Evolutionary conservation across 2,797 vertebrate species (phyloP).

Genomic region (Micrastur ruficollis): DNA sequence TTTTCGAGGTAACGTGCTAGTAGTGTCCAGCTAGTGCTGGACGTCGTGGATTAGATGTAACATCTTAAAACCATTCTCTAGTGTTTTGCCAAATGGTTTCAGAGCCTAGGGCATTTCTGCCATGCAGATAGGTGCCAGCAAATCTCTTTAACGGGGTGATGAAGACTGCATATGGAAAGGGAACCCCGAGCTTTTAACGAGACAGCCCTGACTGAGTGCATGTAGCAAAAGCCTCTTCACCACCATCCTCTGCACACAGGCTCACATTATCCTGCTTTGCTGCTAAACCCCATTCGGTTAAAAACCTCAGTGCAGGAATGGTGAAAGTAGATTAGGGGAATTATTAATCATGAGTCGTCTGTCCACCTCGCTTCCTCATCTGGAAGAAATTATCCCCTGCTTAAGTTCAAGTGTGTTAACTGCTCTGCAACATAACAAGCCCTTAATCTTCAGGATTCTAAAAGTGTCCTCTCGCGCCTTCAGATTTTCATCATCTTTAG

Average conservation of each 20-base stretch:
- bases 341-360: conserved; percentile 60
- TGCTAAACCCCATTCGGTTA: conserved; percentile 12
- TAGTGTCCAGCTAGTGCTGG: not conserved
- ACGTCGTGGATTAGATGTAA: not conserved
- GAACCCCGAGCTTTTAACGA: not conserved
- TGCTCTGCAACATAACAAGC: conserved; percentile 28
- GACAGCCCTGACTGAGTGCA: not conserved
- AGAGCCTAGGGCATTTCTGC: accelerated
- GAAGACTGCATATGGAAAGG: not conserved
- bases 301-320: not conserved
- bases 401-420: conserved; percentile 55
- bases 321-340: conserved; percentile 58
- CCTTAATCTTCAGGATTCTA: conserved; percentile 55
- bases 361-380: conserved; percentile 49
- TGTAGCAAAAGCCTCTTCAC: not conserved
- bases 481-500: conserved; percentile 14
- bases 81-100: not conserved
- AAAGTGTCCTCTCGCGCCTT: conserved; percentile 8
- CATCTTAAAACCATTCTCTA: not conserved
- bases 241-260: not conserved
- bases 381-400: conserved; percentile 54
- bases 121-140: not conserved
- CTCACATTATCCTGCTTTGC: conserved; percentile 4
- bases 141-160: not conserved
- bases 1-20: not conserved